Base-by-base conservation (phyloP, 2,797 vertebrate genomes). In the Austrolebias charrua region DNA sequence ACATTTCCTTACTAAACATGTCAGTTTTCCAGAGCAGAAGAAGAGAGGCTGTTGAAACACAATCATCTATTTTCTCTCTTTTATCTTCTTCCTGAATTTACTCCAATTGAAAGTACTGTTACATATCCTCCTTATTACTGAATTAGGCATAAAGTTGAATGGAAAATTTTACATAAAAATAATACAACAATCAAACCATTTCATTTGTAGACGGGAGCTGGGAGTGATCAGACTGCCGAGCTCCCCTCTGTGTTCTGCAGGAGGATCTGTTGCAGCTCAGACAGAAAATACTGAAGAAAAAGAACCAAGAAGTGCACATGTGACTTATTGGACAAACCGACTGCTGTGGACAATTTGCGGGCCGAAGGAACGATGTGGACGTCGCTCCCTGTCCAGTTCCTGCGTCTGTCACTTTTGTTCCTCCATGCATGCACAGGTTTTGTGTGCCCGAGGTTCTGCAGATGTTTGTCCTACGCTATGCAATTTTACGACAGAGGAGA, bases 391-490 rank as follows among this genome's bases (percentile, higher is more conserved):
- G 38, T 9, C 8, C 35, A 38, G 51, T 28, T 69, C 19, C 4
- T 61, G 11, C 49, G 69, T 10, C 60, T 69, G 1, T 58, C 43
- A 5, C 14, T 73, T 58, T 55, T 67, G 10, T 60, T 60, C 18
- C 40, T 69, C 9, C 61, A 3, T 20, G 65, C 44, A 55, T 75
- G 47, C 45, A 28, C 60, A 14, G 63, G 64, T 35, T 89, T 87
- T 43, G 42, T 43, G 29, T 91, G 90, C 52, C 88, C 88, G 29
- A 72, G 76, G 19, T 79, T 90, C 64, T 91, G 90, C 58, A 64
- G 69, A 10, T 91, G 90, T 66, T 82, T 65, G 28, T 38, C 66
- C 43, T 69, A 71, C 48, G 69, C 75, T 50, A 75, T 90, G 89
- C 58, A 88, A 67, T 67, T 76, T 74, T 18, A 52, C 58, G 52